Evolutionary conservation across 1,140 invertebrate species (phyloP).

Genomic region (Caenorhabditis latens): DNA sequence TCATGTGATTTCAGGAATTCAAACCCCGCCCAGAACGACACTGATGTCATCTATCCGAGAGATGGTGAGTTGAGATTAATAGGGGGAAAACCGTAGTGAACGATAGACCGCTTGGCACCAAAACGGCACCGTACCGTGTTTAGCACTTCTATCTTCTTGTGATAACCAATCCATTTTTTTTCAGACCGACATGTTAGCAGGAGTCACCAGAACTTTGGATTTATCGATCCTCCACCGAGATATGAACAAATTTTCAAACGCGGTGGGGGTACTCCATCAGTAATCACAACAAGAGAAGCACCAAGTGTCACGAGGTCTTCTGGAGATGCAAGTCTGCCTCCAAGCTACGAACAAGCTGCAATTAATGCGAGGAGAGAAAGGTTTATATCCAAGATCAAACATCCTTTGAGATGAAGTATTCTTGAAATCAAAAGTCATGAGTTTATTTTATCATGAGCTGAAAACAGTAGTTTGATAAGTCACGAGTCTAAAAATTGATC

Average conservation of each 20-base stretch:
- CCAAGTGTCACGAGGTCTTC: conserved; percentile 37
- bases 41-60: conserved; percentile 45
- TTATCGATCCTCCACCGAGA: conserved; percentile 37
- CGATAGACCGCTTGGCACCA: neutral
- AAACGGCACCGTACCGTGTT: neutral
- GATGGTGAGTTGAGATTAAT: conserved; percentile 16
- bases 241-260: conserved; percentile 41
- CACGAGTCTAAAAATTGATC: neutral
- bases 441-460: neutral
- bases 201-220: conserved; percentile 41
- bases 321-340: conserved; percentile 29
- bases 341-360: conserved; percentile 44
- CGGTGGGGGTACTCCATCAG: conserved; percentile 2
- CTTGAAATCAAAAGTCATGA: neutral
- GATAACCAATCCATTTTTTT: neutral
- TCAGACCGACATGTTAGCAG: conserved; percentile 15
- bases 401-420: neutral
- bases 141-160: no score
- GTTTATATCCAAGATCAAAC: neutral
- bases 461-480: neutral
- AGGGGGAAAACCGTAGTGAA: neutral
- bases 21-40: conserved; percentile 14
- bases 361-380: conserved; percentile 17
- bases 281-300: conserved; percentile 31
- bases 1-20: conserved; percentile 24